Evolutionary conservation across 1,140 invertebrate genomes (phyloP), one percentile per base, ranked within the genome.

Genomic region (Ganaspis sp.): DNA sequence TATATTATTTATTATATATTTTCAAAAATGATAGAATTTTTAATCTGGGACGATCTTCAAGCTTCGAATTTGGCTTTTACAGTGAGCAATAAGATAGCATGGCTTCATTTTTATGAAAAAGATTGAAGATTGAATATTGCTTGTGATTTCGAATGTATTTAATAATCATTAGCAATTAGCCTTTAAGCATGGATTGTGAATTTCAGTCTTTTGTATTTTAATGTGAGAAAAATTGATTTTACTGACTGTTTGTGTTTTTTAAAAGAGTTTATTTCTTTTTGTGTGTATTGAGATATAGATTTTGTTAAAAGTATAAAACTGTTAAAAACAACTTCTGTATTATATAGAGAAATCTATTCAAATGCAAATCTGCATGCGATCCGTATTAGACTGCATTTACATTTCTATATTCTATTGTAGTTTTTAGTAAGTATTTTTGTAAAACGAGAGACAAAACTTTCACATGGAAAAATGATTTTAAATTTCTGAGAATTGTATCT

Each of bases 31-130:
- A 75, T 79, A 34, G 70, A 49, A 75, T 78, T 81, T 77, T 69
- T 80, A 83, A 87, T 87, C 87, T 90, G 88, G 88, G 87, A 90
- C 88, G 81, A 88, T 87, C 87, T 90, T 89, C 87, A 86, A 78
- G 78, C 74, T 82, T 87, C 70, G 78, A 79, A 80, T 77, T 81
- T 85, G 79, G 81, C 77, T 84, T 85, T 34, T 77, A 70, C 4
- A 74, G 73, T 78, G n/a, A 74, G 11, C 58, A 64, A 11, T 3
- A 76, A 21, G 5, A 5, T 17, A 73, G 79, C 79, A 81, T 81
- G 76, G 45, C 76, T 73, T 42, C 1, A 19, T 64, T 74, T 58
- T 29, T 4, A 72, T n/a, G 45, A 4, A 72, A 19, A 40, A 38
- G 5, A 4, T 17, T n/a, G 12, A 23, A 17, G 26, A 49, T 72